Evolutionary conservation across 2,888 invertebrate species (phyloP).

Genomic region (Agrochola circellaris): DNA sequence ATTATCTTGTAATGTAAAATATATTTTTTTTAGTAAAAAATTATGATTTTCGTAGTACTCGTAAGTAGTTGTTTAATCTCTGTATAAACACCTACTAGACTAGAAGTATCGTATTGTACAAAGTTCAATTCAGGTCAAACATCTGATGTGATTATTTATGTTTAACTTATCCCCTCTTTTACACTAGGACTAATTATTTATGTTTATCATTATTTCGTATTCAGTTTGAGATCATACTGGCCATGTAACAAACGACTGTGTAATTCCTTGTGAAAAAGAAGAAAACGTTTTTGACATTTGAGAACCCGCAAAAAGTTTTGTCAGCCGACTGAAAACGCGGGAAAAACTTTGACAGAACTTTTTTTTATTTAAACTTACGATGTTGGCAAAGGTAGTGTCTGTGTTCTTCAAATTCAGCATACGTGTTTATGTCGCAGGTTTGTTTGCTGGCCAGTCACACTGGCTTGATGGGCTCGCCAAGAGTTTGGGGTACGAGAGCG

Average conservation of each 20-base stretch:
- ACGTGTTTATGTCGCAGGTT: constrained; percentile 77
- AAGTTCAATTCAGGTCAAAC: constrained; percentile 42
- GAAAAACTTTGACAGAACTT: constrained; percentile 13
- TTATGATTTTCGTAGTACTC: background rate
- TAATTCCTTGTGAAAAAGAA: background rate
- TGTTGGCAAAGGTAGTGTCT: constrained; percentile 29
- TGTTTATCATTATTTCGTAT: background rate
- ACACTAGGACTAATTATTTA: background rate
- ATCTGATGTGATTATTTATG: constrained; percentile 22
- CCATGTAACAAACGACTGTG: constrained; percentile 1
- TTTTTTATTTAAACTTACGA: constrained; percentile 26
- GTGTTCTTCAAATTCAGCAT: constrained; percentile 36
- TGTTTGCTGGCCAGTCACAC: constrained; percentile 91
- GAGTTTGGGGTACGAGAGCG: constrained; percentile 92
- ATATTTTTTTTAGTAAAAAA: background rate
- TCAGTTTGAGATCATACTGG: constrained; percentile 28
- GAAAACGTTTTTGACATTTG: constrained; percentile 6
- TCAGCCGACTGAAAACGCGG: constrained; percentile 10
- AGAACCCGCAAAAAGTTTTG: constrained; percentile 7
- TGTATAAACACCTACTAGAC: constrained; percentile 3
- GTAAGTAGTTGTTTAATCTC: background rate
- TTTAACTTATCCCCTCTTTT: constrained; percentile 34
- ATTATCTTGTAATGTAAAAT: background rate
- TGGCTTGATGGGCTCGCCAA: constrained; percentile 94
- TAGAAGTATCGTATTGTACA: constrained; percentile 17